phyloP scores from a whole-genome alignment of 2,888 invertebrate species.

The Drosophila ezoana region DNA sequence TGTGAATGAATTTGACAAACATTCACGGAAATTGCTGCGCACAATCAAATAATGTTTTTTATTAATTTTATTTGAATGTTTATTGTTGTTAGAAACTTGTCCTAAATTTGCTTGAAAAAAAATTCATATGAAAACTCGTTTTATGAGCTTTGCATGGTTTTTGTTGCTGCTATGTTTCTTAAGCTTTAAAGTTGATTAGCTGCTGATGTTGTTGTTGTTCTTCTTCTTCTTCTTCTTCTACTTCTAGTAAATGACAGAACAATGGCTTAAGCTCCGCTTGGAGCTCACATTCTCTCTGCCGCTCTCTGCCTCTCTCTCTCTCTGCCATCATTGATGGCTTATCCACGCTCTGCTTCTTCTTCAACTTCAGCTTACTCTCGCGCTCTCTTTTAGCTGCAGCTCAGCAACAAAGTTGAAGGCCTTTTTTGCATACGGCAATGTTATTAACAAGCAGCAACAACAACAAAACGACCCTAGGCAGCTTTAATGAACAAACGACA shows the following conservation, averaged over 20 bases:
- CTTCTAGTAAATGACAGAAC: slow-evolving; percentile 50
- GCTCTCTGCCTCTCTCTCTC: slow-evolving; percentile 12
- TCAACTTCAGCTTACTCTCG: slow-evolving; percentile 2
- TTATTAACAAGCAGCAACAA: slow-evolving; percentile 34
- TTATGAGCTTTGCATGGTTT: slow-evolving; percentile 46
- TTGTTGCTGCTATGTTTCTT: slow-evolving; percentile 19
- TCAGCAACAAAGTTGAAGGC: slow-evolving; percentile 71
- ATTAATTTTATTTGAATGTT: not conserved
- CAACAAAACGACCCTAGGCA: slow-evolving; percentile 27
- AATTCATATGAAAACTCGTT: slow-evolving; percentile 46
- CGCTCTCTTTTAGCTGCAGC: slow-evolving; percentile 32
- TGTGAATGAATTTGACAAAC: slow-evolving; percentile 48
- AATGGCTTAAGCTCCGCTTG: slow-evolving; percentile 40
- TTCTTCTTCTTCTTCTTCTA: slow-evolving; percentile 16
- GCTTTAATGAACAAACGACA: slow-evolving; percentile 29
- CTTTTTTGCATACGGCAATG: slow-evolving; percentile 71
- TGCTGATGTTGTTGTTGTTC: slow-evolving; percentile 12
- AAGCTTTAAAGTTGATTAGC: slow-evolving; percentile 35
- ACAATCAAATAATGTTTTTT: slow-evolving; percentile 3
- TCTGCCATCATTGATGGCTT: slow-evolving; percentile 5
- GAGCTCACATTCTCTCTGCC: slow-evolving; percentile 14
- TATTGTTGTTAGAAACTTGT: slow-evolving; percentile 47
- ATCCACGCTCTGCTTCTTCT: slow-evolving; percentile 5
- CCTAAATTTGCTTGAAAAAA: slow-evolving; percentile 25
- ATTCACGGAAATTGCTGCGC: slow-evolving; percentile 6